Percentiles rank a stretch among this genome's conserved stretches.
phyloP scores from a whole-genome alignment of 2,797 vertebrate species.

The Chaetodon trifasciatus region DNA sequence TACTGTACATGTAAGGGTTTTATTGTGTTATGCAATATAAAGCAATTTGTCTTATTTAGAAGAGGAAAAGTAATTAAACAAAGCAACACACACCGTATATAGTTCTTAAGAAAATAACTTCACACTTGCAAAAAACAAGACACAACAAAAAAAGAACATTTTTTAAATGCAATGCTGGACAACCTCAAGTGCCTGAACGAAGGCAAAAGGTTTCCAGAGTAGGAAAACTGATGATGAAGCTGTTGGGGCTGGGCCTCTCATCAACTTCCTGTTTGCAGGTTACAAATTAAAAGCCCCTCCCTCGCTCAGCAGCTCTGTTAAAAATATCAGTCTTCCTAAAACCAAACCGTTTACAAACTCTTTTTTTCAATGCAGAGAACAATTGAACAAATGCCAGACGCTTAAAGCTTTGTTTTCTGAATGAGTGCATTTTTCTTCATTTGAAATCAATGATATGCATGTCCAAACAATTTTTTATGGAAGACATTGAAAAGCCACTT shows the following conservation, averaged over 20 bases:
- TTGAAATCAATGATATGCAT: conserved; percentile 77
- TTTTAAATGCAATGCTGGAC: conserved; percentile 80
- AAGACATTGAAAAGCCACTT: conserved; percentile 70
- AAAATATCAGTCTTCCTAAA: conserved; percentile 79
- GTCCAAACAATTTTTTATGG: conserved; percentile 75
- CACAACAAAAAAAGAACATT: conserved; percentile 26
- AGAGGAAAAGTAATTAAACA: conserved; percentile 77
- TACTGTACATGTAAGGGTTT: conserved; percentile 90
- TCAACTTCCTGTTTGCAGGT: conserved; percentile 68
- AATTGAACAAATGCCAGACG: conserved; percentile 68
- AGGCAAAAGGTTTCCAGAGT: conserved; percentile 85
- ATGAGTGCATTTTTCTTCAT: conserved; percentile 69
- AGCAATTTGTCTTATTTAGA: conserved; percentile 86
- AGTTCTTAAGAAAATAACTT: conserved; percentile 64
- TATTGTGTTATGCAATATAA: conserved; percentile 90
- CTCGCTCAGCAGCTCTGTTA: conserved; percentile 63
- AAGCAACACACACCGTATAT: conserved; percentile 73
- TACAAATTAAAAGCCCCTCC: conserved; percentile 65
- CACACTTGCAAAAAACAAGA: conserved; percentile 57
- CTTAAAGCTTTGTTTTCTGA: conserved; percentile 58
- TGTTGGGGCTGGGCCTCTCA: conserved; percentile 56
- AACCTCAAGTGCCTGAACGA: conserved; percentile 86
- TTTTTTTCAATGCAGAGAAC: conserved; percentile 66
- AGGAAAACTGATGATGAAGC: conserved; percentile 71
- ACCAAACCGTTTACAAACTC: conserved; percentile 73